phyloP scores from a whole-genome alignment of 2,888 invertebrate genomes.

The Campaea margaritaria region DNA sequence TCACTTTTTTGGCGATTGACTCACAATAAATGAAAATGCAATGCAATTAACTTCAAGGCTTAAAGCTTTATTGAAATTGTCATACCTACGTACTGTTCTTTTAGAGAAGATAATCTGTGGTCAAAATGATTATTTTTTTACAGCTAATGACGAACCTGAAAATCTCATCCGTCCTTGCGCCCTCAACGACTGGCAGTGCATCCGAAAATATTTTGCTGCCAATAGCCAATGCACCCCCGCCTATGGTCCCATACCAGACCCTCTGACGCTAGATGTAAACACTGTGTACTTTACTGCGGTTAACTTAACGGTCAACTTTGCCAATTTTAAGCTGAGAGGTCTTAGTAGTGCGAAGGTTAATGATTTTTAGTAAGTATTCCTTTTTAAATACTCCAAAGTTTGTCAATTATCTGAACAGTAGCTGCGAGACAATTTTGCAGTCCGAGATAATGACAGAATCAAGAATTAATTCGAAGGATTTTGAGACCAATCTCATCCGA shows the following conservation, averaged over 20 bases:
- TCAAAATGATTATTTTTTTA: not conserved
- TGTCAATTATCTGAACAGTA: no score
- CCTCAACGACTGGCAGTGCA: slow-evolving; percentile 44
- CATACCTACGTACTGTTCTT: no score
- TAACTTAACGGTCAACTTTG: slow-evolving; percentile 40
- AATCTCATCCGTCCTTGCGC: slow-evolving; percentile 44
- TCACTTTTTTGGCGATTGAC: no score
- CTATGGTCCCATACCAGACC: slow-evolving; percentile 36
- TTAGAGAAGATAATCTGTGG: no score
- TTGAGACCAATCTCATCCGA: no score
- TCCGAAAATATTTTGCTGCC: slow-evolving; percentile 42
- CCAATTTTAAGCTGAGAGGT: slow-evolving; percentile 15
- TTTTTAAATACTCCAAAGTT: no score
- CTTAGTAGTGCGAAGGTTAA: slow-evolving; percentile 25
- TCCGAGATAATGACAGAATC: no score
- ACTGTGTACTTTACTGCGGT: slow-evolving; percentile 20
- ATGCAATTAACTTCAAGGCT: no score
- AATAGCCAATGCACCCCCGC: slow-evolving; percentile 42
- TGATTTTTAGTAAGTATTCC: slow-evolving; percentile 36
- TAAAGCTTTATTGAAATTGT: no score
- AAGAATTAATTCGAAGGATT: no score
- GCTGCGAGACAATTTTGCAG: no score
- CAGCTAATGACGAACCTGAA: slow-evolving; percentile 32
- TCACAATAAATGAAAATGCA: no score
- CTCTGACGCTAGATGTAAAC: slow-evolving; percentile 12